Conservation (phyloP, 2,797 vertebrate genomes). For the Silurus aristotelis region DNA sequence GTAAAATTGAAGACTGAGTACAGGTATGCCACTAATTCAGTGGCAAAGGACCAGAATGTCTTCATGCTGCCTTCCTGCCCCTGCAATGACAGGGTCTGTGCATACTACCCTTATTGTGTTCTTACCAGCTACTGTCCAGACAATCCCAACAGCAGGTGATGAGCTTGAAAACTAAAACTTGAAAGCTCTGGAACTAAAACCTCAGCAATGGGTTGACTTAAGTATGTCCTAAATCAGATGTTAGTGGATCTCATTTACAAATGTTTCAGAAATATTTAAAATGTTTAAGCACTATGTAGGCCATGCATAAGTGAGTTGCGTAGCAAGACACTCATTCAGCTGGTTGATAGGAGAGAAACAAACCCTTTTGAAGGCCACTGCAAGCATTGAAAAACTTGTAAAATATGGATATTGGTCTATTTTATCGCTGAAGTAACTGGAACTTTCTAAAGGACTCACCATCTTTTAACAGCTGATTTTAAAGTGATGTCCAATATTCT, state of each 20-base stretch:
- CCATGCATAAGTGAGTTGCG: conserved; percentile 65
- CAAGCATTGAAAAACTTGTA: conserved; percentile 33
- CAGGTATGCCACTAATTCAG: background rate
- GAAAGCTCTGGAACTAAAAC: background rate
- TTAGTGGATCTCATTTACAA: background rate
- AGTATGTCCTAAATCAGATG: background rate
- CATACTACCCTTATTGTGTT: background rate
- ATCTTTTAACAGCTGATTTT: background rate
- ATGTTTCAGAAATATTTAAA: background rate
- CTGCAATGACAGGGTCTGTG: background rate
- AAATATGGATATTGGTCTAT: background rate
- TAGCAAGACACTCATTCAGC: conserved; percentile 35
- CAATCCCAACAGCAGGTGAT: background rate
- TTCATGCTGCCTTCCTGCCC: background rate
- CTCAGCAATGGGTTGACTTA: background rate
- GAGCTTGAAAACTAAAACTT: too few species aligned
- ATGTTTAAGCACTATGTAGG: conserved; percentile 47
- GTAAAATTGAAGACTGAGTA: background rate
- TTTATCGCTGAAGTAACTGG: background rate
- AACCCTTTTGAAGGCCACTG: conserved; percentile 49
- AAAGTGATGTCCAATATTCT: background rate
- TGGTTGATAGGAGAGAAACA: conserved; percentile 17
- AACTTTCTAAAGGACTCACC: background rate
- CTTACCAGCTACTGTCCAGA: background rate
- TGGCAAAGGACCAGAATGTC: background rate